Conservation (phyloP, 2,113 vertebrate genomes). For the Paedocypris sp. region DNA sequence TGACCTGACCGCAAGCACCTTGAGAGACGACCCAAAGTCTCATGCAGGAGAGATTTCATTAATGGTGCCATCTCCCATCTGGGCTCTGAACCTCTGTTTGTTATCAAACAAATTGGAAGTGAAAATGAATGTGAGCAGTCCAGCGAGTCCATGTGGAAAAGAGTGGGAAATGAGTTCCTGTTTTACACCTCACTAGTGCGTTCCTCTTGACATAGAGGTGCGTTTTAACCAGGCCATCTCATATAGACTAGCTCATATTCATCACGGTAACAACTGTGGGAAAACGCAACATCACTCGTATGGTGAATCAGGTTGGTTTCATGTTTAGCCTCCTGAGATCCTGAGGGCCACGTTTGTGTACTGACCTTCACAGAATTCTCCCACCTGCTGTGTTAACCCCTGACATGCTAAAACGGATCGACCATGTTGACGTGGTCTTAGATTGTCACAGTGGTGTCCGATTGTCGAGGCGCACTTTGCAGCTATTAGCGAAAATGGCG, state of each 20-base stretch:
- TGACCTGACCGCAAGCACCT: conserved; percentile 19
- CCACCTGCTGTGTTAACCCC: too few relatives aligned
- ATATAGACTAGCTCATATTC: conserved; percentile 24
- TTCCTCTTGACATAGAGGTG: conserved; percentile 19
- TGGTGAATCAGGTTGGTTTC: too few relatives aligned
- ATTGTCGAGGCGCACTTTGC: too few relatives aligned
- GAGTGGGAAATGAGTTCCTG: conserved; percentile 39
- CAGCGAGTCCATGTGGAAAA: conserved; percentile 27
- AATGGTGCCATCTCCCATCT: conserved; percentile 32
- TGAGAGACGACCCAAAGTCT: conserved; percentile 19
- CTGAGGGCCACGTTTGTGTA: too few relatives aligned
- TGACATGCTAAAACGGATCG: too few relatives aligned
- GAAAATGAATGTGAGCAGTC: conserved; percentile 34
- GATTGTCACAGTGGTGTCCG: too few relatives aligned
- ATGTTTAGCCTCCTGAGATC: too few relatives aligned
- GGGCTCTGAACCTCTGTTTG: conserved; percentile 43
- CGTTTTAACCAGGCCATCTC: conserved; percentile 31
- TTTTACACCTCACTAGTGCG: conserved; percentile 28
- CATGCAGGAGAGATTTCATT: conserved; percentile 31
- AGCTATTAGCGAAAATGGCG: too few relatives aligned
- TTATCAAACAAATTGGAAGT: conserved; percentile 45
- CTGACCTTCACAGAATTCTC: too few relatives aligned
- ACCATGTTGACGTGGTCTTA: too few relatives aligned
- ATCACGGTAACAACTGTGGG: conserved; percentile 9
- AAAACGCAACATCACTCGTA: too few relatives aligned